Percentiles rank a stretch among this genome's conserved stretches.
Evolutionary conservation across 2,797 vertebrate species (phyloP).

Genomic region (Crypturellus tataupa): DNA sequence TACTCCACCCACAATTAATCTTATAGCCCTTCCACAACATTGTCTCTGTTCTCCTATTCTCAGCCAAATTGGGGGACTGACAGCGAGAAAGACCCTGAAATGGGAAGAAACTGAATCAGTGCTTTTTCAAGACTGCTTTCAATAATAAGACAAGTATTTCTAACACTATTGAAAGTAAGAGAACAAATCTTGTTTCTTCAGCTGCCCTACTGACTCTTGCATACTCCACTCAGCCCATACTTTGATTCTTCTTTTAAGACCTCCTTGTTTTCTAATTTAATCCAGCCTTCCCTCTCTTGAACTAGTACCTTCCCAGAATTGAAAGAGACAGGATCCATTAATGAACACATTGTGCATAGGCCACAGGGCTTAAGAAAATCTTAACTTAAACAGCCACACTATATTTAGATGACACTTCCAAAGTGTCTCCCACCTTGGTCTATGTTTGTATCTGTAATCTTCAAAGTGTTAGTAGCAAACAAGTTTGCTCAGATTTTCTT

Average conservation of each 20-base stretch:
- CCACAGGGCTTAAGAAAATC: background rate
- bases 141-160: background rate
- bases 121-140: background rate
- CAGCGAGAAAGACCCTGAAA: background rate
- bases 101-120: background rate
- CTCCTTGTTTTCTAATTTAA: background rate
- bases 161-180: background rate
- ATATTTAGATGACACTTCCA: background rate
- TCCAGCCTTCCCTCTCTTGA: background rate
- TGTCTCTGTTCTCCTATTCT: background rate
- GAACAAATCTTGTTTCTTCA: background rate
- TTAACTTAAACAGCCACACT: background rate
- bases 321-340: background rate
- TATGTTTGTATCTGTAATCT: background rate
- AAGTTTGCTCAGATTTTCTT: background rate
- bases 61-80: background rate
- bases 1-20: background rate
- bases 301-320: background rate
- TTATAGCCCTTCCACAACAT: background rate
- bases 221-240: background rate
- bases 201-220: background rate
- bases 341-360: background rate
- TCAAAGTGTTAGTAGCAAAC: background rate
- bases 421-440: accelerated
- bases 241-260: background rate